Base-by-base conservation (phyloP, 2,113 vertebrate genomes). In the Mirza zaza region DNA sequence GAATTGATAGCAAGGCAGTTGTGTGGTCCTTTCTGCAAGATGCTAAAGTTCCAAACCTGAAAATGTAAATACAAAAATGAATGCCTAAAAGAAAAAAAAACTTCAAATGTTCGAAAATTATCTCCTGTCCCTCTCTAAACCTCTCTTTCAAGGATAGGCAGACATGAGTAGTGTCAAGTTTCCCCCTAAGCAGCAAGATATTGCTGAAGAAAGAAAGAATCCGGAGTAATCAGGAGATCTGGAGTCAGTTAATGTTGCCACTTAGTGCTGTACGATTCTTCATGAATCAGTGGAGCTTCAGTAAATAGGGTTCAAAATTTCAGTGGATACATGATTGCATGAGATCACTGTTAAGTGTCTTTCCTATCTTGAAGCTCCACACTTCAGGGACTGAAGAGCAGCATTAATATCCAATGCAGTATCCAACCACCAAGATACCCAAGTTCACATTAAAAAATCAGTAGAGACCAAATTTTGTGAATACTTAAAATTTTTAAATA, bases 51-150 rank as follows among this genome's bases (percentile, higher is more conserved):
- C 34, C 73, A 87, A 94, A 94, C 67, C 97, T 98, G 85, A 96
- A 98, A 97, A 96, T 65, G 13, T 73, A 81, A 96, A 97, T 20
- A 93, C 32, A 82, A 97, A 97, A 96, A 95, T 42, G 27, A 85
- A 92, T 61, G 96, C 23, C 50, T 87, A 87, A 76, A 91, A 67
- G 86, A 14, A 76, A 83, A 83, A 70, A 89, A 36, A 27, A 73
- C 48, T 82, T 70, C 52, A 79, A 90, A 92, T 82, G 67, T 71
- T 93, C 76, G 59, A 94, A 92, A 95, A 95, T 50, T 50, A 75
- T 52, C 75, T 84, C 76, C 39, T 83, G 9, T 27, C 34, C 55
- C 45, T 50, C 52, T 79, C 39, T 77, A 52, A 95, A 88, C 55
- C 36, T 79, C 71, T 90, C 48, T 94, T 91, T 94, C 55, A 83